Evolutionary conservation across 2,113 vertebrate species (phyloP).

Genomic region (Oncorhynchus gorbuscha): DNA sequence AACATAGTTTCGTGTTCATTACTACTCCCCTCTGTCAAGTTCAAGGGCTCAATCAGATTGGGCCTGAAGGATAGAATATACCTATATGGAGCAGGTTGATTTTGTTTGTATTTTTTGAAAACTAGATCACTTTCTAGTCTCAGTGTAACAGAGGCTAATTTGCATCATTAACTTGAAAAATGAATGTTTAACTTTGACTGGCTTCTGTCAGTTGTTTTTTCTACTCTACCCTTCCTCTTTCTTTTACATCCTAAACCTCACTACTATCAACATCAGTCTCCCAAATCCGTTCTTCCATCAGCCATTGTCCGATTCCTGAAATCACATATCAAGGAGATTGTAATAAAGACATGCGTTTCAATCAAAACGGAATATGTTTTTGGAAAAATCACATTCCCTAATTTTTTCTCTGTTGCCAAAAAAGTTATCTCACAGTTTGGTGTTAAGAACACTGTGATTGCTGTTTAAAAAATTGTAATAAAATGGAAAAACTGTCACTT

Average conservation of each 20-base stretch:
- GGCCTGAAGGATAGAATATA: slow-evolving; percentile 64
- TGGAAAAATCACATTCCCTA: slow-evolving; percentile 71
- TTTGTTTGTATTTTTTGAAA: slow-evolving; percentile 68
- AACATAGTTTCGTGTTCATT: slow-evolving; percentile 52
- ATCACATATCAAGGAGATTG: slow-evolving; percentile 94
- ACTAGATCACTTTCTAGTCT: slow-evolving; percentile 74
- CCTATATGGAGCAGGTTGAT: slow-evolving; percentile 65
- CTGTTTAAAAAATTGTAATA: slow-evolving; percentile 65
- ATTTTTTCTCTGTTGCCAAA: slow-evolving; percentile 90
- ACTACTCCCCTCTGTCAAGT: slow-evolving; percentile 75
- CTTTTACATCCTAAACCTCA: slow-evolving; percentile 51
- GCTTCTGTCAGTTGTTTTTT: slow-evolving; percentile 53
- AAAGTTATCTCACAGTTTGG: slow-evolving; percentile 80
- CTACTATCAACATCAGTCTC: slow-evolving; percentile 67
- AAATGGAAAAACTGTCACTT: slow-evolving; percentile 85
- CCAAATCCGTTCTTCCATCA: slow-evolving; percentile 63
- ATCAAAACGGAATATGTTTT: slow-evolving; percentile 77
- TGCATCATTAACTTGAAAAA: slow-evolving; percentile 79
- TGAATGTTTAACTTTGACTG: slow-evolving; percentile 80
- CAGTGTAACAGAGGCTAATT: slow-evolving; percentile 93
- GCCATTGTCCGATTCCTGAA: slow-evolving; percentile 68
- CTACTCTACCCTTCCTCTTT: slow-evolving; percentile 22
- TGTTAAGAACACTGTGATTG: slow-evolving; percentile 90
- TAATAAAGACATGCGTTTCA: slow-evolving; percentile 85
- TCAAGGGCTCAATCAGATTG: slow-evolving; percentile 77